Conservation (phyloP, 2,113 vertebrate genomes). For the Suncus etruscus region DNA sequence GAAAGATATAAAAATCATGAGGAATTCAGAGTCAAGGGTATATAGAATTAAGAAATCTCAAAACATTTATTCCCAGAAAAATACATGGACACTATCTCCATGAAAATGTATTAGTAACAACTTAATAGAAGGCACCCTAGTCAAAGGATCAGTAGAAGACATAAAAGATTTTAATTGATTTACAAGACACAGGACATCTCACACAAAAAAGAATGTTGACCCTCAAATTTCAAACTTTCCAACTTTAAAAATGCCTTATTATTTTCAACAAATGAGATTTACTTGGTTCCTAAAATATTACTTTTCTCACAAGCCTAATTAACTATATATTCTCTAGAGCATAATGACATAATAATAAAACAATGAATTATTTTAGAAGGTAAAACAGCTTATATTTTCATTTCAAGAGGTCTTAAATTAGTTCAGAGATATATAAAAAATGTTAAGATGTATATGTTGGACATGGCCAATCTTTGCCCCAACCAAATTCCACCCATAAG, state of each 20-base stretch:
- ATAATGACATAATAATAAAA: too few species aligned
- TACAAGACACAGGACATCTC: too few species aligned
- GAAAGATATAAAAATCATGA: too few species aligned
- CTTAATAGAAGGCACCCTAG: too few species aligned
- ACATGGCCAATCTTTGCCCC: neutral
- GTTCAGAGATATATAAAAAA: neutral
- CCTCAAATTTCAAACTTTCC: neutral
- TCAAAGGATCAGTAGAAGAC: too few species aligned
- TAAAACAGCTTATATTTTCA: neutral
- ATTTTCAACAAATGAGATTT: neutral
- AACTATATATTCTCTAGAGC: neutral
- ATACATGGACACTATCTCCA: neutral
- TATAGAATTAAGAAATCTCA: neutral
- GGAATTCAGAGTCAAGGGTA: too few species aligned
- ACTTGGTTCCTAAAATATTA: neutral
- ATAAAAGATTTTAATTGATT: neutral
- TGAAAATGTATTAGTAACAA: neutral
- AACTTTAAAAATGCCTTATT: neutral
- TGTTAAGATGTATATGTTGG: neutral
- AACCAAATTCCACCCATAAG: too few species aligned
- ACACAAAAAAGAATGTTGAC: neutral
- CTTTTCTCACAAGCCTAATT: neutral
- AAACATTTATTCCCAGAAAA: neutral
- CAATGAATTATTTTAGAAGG: neutral
- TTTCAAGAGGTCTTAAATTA: neutral